phyloP scores from a whole-genome alignment of 2,113 vertebrate genomes.

The Corythaixoides concolor region DNA sequence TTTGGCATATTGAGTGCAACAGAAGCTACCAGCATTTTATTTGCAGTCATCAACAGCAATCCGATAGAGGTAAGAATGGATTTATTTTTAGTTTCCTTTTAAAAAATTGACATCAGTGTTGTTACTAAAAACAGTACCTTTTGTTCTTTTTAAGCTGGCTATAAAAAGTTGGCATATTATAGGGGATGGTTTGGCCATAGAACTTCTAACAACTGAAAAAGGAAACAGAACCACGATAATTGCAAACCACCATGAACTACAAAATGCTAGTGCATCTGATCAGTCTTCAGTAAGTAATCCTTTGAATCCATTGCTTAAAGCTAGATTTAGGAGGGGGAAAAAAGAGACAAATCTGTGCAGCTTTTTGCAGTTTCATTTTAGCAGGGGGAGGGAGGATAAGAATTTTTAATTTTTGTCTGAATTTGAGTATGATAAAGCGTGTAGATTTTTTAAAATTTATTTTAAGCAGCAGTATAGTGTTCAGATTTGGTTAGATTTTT shows the following conservation, averaged over 20 bases:
- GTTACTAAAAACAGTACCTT: conserved; percentile 31
- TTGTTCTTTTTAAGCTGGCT: conserved; percentile 84
- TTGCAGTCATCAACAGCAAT: conserved; percentile 95
- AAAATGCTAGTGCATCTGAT: conserved; percentile 80
- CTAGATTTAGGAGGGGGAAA: background rate
- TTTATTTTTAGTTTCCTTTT: conserved; percentile 17
- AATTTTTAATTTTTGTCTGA: background rate
- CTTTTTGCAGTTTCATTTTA: background rate
- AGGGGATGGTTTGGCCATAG: conserved; percentile 92
- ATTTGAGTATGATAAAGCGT: background rate
- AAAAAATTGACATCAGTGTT: background rate
- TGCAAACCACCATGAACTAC: conserved; percentile 82
- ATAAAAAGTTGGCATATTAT: conserved; percentile 96
- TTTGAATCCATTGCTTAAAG: background rate
- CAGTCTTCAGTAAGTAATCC: conserved; percentile 86
- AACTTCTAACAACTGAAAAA: conserved; percentile 88
- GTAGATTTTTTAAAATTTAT: background rate
- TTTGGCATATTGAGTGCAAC: conserved; percentile 93
- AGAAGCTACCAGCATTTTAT: conserved; percentile 89
- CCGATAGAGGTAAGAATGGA: conserved; percentile 89
- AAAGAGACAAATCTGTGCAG: background rate
- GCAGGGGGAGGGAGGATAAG: background rate
- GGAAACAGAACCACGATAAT: conserved; percentile 87
- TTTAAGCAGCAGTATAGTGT: background rate
- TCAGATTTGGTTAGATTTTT: background rate